Conservation (phyloP, 2,797 vertebrate genomes). For the Threskiornis aethiopicus region DNA sequence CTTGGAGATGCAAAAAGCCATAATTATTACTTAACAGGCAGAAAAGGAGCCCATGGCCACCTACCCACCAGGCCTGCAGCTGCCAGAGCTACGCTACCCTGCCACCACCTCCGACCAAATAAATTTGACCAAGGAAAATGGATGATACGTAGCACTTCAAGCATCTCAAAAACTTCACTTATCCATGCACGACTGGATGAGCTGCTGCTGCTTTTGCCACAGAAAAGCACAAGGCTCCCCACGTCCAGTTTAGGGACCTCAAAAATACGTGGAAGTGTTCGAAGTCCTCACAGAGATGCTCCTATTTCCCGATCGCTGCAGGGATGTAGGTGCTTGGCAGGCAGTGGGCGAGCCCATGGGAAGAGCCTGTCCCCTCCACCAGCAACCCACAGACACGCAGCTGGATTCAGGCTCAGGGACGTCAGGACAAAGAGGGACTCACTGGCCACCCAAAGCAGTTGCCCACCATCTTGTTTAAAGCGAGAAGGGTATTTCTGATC, state of each 20-base stretch:
- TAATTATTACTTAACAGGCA: not conserved
- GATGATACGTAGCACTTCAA: not conserved
- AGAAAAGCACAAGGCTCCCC: not conserved
- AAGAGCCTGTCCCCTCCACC: not conserved
- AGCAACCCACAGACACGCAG: not conserved
- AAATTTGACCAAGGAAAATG: not conserved
- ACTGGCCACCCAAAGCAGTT: not conserved
- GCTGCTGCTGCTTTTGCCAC: not conserved
- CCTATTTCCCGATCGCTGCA: rapidly evolving
- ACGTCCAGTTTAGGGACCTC: not conserved
- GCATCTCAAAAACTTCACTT: not conserved
- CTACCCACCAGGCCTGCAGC: not conserved
- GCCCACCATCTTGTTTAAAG: not conserved
- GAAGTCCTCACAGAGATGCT: not conserved
- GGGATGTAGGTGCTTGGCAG: not conserved
- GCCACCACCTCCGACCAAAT: not conserved
- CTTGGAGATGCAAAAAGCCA: not conserved
- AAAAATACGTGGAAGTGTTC: rapidly evolving
- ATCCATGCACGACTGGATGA: not conserved
- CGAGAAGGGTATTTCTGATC: not conserved
- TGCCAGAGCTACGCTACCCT: not conserved
- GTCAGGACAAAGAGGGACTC: not conserved
- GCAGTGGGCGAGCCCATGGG: rapidly evolving
- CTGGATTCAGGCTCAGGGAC: not conserved
- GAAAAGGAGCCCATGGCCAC: not conserved